Evolutionary conservation across 2,888 invertebrate genomes (phyloP), one percentile per base, ranked within the genome.

Genomic region (Hetaerina titia): DNA sequence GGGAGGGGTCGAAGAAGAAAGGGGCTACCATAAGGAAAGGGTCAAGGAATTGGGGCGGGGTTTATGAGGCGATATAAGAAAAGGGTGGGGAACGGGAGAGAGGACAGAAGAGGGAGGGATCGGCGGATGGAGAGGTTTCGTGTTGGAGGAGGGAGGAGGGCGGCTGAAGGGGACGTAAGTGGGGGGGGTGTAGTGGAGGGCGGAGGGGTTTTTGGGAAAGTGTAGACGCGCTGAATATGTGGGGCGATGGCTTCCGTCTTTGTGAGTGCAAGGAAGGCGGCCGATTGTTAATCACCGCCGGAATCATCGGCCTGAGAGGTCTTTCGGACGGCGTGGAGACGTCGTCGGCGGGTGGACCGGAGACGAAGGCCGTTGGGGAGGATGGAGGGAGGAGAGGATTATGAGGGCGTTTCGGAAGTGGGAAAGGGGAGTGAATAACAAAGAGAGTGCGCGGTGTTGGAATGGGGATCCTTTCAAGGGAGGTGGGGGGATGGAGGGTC

Each of bases 11-110:
- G 45, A 45, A 45, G 45, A 45, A 45, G 45, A 45, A 45, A 45
- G 45, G 45, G 45, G 45, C 45, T 45, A 45, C 45, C 45, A 45
- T 45, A 45, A 45, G 13, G 89, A 89, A 89, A 89, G 89, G 58
- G 89, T 58, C 57, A 89, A 89, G 89, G 89, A 89, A 89, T 56
- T 89, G 89, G 89, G 57, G 58, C 57, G 81, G 81, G 81, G 81
- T 81, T 81, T 81, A 81, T 81, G 81, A 81, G 81, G 81, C 31
- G 81, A 81, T 81, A 22, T 25, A 31, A 31, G 31, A 81, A 31
- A 25, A 25, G 81, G 60, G 17, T 81, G 9, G 81, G 25, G 31
- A 15, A 81, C 25, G 69, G n/a, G n/a, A 69, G 69, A 22, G 9
- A 17, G 69, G 69, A n/a, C 19, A 69, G 22, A 69, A 19, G 7